phyloP scores from a whole-genome alignment of 2,888 invertebrate genomes.

The Gymnocheta viridis region DNA sequence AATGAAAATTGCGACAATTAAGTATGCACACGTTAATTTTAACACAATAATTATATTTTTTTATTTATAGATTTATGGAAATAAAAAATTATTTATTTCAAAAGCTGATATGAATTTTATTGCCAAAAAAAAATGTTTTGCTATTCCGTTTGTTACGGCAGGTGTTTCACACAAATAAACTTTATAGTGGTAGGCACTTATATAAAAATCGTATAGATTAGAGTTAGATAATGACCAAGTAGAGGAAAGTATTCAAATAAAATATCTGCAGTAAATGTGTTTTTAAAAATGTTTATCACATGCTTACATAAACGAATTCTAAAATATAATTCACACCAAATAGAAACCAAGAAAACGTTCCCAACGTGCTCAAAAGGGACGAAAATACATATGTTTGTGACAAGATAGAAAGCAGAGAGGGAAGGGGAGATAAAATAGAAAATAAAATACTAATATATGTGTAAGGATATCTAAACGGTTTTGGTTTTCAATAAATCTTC shows the following conservation, averaged over 20 bases:
- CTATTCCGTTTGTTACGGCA: slow-evolving; percentile 24
- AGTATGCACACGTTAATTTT: too few species aligned
- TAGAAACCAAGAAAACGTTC: slow-evolving; percentile 25
- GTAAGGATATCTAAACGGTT: slow-evolving; percentile 59
- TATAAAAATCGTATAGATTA: slow-evolving; percentile 7
- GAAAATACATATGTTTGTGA: slow-evolving; percentile 10
- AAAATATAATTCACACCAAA: slow-evolving; percentile 34
- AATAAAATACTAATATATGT: slow-evolving; percentile 42
- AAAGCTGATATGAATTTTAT: slow-evolving; percentile 49
- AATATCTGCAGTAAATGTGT: slow-evolving; percentile 70
- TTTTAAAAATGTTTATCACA: slow-evolving; percentile 74
- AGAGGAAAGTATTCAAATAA: slow-evolving; percentile 32
- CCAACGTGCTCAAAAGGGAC: slow-evolving; percentile 19
- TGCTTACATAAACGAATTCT: slow-evolving; percentile 40
- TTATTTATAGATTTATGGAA: too few species aligned
- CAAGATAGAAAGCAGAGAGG: neutral
- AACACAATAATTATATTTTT: too few species aligned
- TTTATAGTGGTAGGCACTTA: slow-evolving; percentile 9
- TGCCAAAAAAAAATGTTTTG: neutral
- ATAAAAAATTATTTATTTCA: too few species aligned
- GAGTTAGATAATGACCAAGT: neutral
- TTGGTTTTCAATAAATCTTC: slow-evolving; percentile 73
- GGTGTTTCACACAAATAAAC: slow-evolving; percentile 67
- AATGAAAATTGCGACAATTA: too few species aligned
- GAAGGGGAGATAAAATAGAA: neutral